Evolutionary conservation across 2,888 invertebrate genomes (phyloP).

Genomic region (Syritta pipiens): DNA sequence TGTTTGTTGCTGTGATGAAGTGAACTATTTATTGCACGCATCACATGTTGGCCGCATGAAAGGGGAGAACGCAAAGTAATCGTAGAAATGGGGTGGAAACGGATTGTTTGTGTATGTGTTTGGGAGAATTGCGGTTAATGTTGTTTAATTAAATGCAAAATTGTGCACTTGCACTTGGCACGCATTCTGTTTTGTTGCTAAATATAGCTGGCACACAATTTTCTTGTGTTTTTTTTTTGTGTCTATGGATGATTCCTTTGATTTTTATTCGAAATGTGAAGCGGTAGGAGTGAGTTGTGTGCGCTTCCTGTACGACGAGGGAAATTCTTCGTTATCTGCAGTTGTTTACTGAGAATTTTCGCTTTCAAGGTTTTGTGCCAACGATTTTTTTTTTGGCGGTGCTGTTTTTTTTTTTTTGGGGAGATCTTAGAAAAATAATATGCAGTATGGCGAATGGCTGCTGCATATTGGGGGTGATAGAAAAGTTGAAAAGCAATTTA

Average conservation of each 20-base stretch:
- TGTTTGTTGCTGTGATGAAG: constrained; percentile 24
- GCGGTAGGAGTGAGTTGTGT: neutral
- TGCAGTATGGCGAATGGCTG: no score
- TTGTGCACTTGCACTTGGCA: constrained; percentile 70
- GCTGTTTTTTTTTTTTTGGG: no score
- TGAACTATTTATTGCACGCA: constrained; percentile 61
- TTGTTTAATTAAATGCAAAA: constrained; percentile 51
- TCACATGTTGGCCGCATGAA: constrained; percentile 62
- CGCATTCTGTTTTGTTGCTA: constrained; percentile 65
- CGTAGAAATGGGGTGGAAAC: constrained; percentile 43
- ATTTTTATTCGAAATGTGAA: constrained; percentile 1
- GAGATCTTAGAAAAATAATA: no score
- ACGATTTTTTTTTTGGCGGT: neutral
- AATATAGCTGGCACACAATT: constrained; percentile 24
- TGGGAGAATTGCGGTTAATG: constrained; percentile 37
- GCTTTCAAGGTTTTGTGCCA: neutral
- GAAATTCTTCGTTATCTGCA: neutral
- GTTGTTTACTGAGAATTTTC: neutral
- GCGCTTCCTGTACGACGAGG: constrained; percentile 11
- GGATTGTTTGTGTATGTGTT: constrained; percentile 11
- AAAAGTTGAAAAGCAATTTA: no score
- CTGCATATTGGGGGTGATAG: no score
- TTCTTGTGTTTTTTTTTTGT: constrained; percentile 24
- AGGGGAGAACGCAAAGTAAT: constrained; percentile 22
- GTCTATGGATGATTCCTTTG: constrained; percentile 36